These are phyloP conservation scores for Ganaspis sp. DNA, from an alignment of 1,140 invertebrate genomes.

Conservation along the genomic window DNA sequence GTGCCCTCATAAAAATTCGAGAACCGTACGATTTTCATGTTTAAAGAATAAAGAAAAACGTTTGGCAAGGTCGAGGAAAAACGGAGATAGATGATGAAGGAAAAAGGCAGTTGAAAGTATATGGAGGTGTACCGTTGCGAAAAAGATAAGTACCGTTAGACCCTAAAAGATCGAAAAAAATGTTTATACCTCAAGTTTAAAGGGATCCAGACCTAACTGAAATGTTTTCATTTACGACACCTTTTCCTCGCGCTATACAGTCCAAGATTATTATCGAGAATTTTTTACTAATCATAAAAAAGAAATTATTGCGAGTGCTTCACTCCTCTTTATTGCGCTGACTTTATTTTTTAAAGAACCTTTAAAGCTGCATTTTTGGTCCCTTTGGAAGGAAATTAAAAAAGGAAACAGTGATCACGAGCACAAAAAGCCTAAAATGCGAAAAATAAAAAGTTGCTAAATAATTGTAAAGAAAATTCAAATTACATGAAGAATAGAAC, in stretches of 20 bases:
- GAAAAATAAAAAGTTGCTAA: neutral
- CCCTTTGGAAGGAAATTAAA: too few species aligned
- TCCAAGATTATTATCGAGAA: neutral
- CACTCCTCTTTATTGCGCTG: neutral
- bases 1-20: slow-evolving; percentile 48
- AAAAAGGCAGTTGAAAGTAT: neutral
- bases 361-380: neutral
- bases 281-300: slow-evolving; percentile 17
- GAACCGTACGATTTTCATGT: slow-evolving; percentile 45
- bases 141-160: slow-evolving; percentile 31
- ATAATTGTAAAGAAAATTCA: too few species aligned
- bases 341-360: neutral
- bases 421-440: too few species aligned
- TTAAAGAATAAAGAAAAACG: neutral
- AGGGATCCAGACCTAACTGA: neutral
- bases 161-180: slow-evolving; percentile 37
- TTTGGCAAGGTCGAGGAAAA: slow-evolving; percentile 33
- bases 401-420: too few species aligned
- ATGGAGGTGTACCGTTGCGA: slow-evolving; percentile 33
- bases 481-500: too few species aligned
- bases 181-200: slow-evolving; percentile 8
- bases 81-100: neutral
- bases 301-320: neutral
- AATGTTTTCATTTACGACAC: neutral
- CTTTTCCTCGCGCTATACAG: neutral